Evolutionary conservation across 2,888 invertebrate genomes (phyloP).

Genomic region (Corbicula japonica): DNA sequence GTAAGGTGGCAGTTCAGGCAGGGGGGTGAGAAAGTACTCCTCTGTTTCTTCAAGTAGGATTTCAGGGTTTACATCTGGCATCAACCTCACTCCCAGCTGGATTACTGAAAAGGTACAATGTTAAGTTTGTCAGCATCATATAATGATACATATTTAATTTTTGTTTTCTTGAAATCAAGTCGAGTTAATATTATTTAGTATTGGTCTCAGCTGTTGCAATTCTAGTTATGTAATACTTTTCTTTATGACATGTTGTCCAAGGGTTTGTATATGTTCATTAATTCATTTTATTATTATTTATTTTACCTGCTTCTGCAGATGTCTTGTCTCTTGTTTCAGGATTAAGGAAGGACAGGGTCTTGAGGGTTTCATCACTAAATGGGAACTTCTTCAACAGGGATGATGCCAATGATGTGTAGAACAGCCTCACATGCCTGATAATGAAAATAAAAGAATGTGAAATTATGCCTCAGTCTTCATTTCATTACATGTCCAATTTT

Average conservation of each 20-base stretch:
- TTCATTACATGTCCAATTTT: too few relatives aligned
- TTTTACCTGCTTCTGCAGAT: background rate
- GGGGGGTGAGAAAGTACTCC: background rate
- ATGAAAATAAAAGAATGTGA: too few relatives aligned
- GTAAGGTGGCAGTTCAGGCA: background rate
- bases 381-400: background rate
- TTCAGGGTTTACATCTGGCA: background rate
- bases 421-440: background rate
- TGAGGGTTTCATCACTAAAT: background rate
- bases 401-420: conserved; percentile 1
- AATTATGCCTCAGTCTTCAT: too few relatives aligned
- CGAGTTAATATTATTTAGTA: too few relatives aligned
- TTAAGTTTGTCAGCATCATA: too few relatives aligned
- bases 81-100: background rate
- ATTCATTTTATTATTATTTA: too few relatives aligned
- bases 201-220: too few relatives aligned
- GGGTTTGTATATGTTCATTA: too few relatives aligned
- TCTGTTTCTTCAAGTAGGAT: background rate
- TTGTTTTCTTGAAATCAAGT: too few relatives aligned
- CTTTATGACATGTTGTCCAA: too few relatives aligned
- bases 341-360: background rate
- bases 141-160: too few relatives aligned
- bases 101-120: background rate
- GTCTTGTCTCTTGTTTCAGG: background rate
- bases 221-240: too few relatives aligned